A percentile compares a stretch with the other conserved stretches of the same genome.
Evolutionary conservation across 2,888 invertebrate species (phyloP).

Genomic region (Abrostola tripartita): DNA sequence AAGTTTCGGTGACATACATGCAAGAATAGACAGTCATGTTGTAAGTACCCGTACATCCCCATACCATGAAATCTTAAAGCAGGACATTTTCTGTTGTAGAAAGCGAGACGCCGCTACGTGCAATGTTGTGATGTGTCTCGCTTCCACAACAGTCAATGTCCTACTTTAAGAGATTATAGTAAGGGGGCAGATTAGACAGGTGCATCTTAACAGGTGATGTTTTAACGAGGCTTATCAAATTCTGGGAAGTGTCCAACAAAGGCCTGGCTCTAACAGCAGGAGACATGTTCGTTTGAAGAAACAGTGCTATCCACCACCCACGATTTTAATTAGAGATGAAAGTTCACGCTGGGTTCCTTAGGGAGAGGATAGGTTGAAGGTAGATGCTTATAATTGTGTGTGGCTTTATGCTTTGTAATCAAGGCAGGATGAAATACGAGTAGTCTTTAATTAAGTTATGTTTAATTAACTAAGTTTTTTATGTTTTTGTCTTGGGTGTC

Average conservation of each 20-base stretch:
- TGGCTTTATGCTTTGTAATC: background rate
- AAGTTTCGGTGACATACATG: too few species aligned
- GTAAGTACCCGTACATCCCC: too few species aligned
- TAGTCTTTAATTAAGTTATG: too few species aligned
- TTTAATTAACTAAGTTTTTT: too few species aligned
- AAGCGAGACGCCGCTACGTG: too few species aligned
- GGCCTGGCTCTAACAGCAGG: slow-evolving; percentile 44
- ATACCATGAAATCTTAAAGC: too few species aligned
- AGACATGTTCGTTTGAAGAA: slow-evolving; percentile 17
- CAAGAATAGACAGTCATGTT: too few species aligned
- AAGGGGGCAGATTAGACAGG: slow-evolving; percentile 20
- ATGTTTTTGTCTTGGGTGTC: background rate
- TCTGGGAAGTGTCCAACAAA: slow-evolving; percentile 47
- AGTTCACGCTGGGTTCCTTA: slow-evolving; percentile 39
- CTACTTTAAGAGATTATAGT: too few species aligned
- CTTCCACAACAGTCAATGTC: too few species aligned
- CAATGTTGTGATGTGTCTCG: too few species aligned
- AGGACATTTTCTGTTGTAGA: too few species aligned
- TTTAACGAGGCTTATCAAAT: slow-evolving; percentile 29
- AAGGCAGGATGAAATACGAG: too few species aligned
- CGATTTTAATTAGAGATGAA: slow-evolving; percentile 48
- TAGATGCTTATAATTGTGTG: background rate
- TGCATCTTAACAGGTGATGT: slow-evolving; percentile 17
- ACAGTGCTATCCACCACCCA: slow-evolving; percentile 45
- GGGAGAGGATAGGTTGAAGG: background rate